Evolutionary conservation across 2,888 invertebrate species (phyloP).

Genomic region (Coenonympha arcania): DNA sequence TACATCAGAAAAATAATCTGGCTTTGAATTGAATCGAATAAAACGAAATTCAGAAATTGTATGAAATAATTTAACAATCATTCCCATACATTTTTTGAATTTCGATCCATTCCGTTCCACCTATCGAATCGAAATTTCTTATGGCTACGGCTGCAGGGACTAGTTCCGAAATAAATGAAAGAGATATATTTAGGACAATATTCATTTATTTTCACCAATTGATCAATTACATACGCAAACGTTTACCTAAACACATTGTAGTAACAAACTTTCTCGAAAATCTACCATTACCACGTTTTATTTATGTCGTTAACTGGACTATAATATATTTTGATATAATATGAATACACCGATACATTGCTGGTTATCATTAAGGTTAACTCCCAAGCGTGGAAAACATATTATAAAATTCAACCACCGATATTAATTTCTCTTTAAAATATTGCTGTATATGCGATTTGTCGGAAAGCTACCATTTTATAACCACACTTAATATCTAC

Average conservation of each 20-base stretch:
- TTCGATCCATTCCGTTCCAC: no score
- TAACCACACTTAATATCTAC: constrained; percentile 19
- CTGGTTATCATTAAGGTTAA: constrained; percentile 15
- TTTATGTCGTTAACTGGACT: constrained; percentile 17
- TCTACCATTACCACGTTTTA: constrained; percentile 18
- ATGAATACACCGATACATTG: constrained; percentile 17
- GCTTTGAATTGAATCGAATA: no score
- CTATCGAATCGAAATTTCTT: no score
- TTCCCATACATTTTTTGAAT: no score
- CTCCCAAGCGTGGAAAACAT: constrained; percentile 18
- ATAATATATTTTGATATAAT: constrained; percentile 21
- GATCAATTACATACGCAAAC: constrained; percentile 37
- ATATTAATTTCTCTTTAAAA: constrained; percentile 21
- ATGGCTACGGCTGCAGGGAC: background rate
- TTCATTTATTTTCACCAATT: constrained; percentile 39
- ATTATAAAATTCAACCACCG: constrained; percentile 21
- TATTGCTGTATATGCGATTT: constrained; percentile 19
- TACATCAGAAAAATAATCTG: no score
- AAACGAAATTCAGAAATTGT: no score
- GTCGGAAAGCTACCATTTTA: constrained; percentile 20
- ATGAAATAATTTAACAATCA: no score
- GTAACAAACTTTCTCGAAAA: constrained; percentile 26
- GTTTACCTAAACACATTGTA: constrained; percentile 31
- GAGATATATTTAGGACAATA: constrained; percentile 32
- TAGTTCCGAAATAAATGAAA: constrained; percentile 18